Percentiles rank a stretch among this genome's conserved stretches.
phyloP scores from a whole-genome alignment of 2,797 vertebrate species.

The Scomberomorus guttatus region DNA sequence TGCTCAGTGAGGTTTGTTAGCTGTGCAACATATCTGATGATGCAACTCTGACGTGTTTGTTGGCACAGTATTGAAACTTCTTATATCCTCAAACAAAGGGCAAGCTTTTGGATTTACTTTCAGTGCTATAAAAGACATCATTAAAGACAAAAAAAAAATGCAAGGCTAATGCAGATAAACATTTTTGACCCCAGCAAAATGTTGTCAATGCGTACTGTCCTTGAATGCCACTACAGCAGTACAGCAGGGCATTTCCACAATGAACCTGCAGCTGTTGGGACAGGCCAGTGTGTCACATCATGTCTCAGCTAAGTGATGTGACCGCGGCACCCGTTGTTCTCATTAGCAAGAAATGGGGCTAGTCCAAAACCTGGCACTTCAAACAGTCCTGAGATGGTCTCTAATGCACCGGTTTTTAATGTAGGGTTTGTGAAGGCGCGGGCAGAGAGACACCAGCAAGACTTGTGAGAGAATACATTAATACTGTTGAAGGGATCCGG shows the following conservation, averaged over 20 bases:
- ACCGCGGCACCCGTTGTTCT: conserved; percentile 28
- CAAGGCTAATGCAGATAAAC: not conserved
- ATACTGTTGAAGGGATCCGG: conserved; percentile 37
- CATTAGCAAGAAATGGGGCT: conserved; percentile 23
- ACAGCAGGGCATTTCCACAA: not conserved
- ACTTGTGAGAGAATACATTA: conserved; percentile 64
- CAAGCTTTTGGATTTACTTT: not conserved
- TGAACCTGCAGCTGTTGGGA: conserved; percentile 22
- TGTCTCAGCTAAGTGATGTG: conserved; percentile 29
- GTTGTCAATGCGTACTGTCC: not conserved
- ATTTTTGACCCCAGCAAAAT: not conserved
- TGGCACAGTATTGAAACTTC: not conserved
- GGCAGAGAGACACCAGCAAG: conserved; percentile 26
- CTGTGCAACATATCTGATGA: not conserved
- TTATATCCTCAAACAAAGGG: not conserved
- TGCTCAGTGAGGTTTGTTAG: not conserved
- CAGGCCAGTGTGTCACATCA: conserved; percentile 28
- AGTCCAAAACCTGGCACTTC: conserved; percentile 18
- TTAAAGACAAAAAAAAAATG: not conserved
- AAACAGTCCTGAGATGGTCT: conserved; percentile 40
- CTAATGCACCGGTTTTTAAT: conserved; percentile 42
- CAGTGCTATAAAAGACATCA: not conserved
- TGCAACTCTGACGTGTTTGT: not conserved
- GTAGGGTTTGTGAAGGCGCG: conserved; percentile 34
- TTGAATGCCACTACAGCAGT: not conserved